Conservation (phyloP, 2,113 vertebrate species). For the Gnathonemus longibarbis region DNA sequence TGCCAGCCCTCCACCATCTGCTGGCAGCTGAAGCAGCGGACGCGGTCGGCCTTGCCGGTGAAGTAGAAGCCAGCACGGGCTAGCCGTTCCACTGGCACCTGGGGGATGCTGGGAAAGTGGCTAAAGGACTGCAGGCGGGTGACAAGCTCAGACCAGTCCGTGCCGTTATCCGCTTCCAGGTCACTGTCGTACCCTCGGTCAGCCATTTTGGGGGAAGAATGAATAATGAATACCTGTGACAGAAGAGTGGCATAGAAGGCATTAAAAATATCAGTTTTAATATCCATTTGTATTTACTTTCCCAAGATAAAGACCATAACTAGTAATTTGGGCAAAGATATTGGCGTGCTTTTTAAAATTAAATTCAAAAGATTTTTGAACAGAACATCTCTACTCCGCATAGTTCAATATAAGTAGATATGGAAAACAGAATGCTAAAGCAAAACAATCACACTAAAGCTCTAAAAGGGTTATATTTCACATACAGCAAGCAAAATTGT, state of each 20-base stretch:
- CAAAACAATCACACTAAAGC: neutral
- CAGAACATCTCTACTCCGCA: neutral
- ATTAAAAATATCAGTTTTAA: neutral
- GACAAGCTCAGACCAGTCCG: constrained; percentile 56
- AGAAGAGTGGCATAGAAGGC: neutral
- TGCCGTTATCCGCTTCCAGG: constrained; percentile 44
- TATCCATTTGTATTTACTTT: neutral
- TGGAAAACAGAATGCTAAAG: neutral
- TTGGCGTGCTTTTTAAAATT: neutral
- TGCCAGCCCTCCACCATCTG: constrained; percentile 72
- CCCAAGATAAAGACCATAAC: neutral
- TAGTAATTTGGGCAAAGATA: neutral
- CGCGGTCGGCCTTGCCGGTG: constrained; percentile 73
- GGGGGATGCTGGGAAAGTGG: constrained; percentile 58
- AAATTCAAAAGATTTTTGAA: neutral
- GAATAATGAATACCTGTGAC: neutral
- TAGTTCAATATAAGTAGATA: neutral
- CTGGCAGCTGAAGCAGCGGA: constrained; percentile 81
- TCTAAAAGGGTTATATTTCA: neutral
- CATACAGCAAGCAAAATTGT: neutral
- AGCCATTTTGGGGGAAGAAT: constrained; percentile 44
- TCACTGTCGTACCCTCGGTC: constrained; percentile 38
- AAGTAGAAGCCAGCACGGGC: constrained; percentile 84
- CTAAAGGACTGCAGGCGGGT: constrained; percentile 67
- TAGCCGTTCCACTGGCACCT: constrained; percentile 60